Conservation (phyloP, 2,113 vertebrate species). For the Daphoenositta chrysoptera region DNA sequence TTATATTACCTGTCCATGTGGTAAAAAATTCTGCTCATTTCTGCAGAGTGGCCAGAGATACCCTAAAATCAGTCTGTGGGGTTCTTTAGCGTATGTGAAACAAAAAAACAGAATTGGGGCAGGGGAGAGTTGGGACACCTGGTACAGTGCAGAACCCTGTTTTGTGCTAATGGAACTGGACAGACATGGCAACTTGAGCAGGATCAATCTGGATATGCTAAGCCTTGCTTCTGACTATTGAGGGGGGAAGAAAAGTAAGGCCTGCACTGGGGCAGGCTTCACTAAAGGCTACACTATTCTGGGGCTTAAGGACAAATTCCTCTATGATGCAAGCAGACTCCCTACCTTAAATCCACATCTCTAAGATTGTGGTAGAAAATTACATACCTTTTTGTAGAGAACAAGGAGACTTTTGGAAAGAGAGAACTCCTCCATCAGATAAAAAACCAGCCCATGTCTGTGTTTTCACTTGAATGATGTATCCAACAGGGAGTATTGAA, state of each 20-base stretch:
- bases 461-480: neutral
- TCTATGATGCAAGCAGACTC: neutral
- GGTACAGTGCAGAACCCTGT: neutral
- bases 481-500: neutral
- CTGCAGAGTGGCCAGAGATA: neutral
- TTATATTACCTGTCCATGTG: neutral
- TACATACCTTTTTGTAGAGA: neutral
- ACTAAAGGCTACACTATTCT: neutral
- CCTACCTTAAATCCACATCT: neutral
- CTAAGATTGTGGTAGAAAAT: neutral
- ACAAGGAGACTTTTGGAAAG: neutral
- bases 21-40: neutral
- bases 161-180: neutral
- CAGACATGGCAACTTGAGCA: neutral
- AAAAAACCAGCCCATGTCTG: fast-evolving
- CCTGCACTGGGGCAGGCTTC: neutral
- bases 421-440: neutral
- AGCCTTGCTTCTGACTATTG: neutral
- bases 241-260: neutral
- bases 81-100: neutral
- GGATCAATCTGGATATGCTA: neutral
- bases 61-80: neutral
- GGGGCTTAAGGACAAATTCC: neutral
- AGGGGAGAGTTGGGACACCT: neutral
- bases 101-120: neutral